Evolutionary conservation across 2,888 invertebrate species (phyloP).

Genomic region (Tipula unca): DNA sequence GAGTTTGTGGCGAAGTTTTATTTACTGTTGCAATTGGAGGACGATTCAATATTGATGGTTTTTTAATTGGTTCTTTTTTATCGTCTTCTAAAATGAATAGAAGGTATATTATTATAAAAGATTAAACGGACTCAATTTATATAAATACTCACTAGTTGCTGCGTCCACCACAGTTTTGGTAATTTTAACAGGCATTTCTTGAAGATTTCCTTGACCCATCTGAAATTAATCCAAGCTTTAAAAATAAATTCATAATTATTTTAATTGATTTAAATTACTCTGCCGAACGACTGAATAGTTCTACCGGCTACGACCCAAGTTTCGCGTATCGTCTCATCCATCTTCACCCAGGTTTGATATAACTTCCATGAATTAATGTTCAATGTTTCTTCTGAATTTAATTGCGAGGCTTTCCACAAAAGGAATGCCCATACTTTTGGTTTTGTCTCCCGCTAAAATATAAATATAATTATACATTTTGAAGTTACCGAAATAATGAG

Average conservation of each 20-base stretch:
- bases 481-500: conserved; percentile 9
- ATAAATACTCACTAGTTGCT: conserved; percentile 24
- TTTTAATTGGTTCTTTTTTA: background rate
- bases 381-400: conserved; percentile 39
- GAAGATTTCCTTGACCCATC: conserved; percentile 39
- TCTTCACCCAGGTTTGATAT: conserved; percentile 76
- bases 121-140: background rate
- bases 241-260: background rate
- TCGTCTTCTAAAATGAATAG: background rate
- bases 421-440: conserved; percentile 80
- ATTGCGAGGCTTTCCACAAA: conserved; percentile 64
- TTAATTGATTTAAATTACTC: conserved; percentile 38
- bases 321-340: conserved; percentile 62
- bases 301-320: conserved; percentile 75
- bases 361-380: conserved; percentile 65
- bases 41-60: background rate
- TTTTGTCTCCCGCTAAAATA: conserved; percentile 58
- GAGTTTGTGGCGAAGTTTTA: background rate
- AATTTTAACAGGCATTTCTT: conserved; percentile 43
- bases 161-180: conserved; percentile 41
- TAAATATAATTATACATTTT: conserved; percentile 25
- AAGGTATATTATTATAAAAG: background rate
- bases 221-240: conserved; percentile 19
- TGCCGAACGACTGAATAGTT: conserved; percentile 64
- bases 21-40: background rate